Base-by-base conservation (phyloP, 2,888 invertebrate species). In the Cephus runcator region DNA sequence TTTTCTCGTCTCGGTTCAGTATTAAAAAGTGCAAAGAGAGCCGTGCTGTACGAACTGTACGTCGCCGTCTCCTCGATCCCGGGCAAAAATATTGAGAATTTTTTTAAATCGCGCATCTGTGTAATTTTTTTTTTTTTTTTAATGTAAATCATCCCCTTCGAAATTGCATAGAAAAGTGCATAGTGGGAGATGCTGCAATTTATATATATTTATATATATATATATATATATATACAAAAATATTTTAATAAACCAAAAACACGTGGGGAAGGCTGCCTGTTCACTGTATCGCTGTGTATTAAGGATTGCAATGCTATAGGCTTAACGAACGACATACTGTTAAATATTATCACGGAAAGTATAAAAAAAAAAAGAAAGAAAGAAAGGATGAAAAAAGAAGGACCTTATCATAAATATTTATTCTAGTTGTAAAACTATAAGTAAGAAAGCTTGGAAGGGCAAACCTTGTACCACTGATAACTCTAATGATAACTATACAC, bases 351-450 rank as follows among this genome's bases (percentile, higher is more conserved):
- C 83, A 84, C 79, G 83, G 85, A 86, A 87, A 88, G 86, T 86
- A 87, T 84, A 80, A 80, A 31, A 71, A 31, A 23, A 71, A 11
- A 30, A 34, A 71, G 1, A n/a, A n/a, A n/a, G 3, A 71, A 34
- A 1, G 34, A 12, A 71, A 71, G 1, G 34, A 34, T 34, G 12
- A n/a, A 71, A 56, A 56, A 56, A 56, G 56, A 83, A 84, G 83
- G 85, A 85, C 84, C 86, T 83, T 85, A 86, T 83, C 77, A 81
- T 83, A 87, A 87, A 87, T 88, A 88, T 88, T 88, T 88, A 88
- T 88, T 88, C 83, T 88, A 88, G 83, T 86, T 86, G 81, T 86
- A 84, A 83, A 83, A 74, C 83, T 85, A 85, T 85, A 85, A 85
- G 80, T 81, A 80, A 82, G 76, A 81, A 82, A 73, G 75, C 35